A percentile compares a stretch with the other conserved stretches of the same genome.
phyloP scores from a whole-genome alignment of 1,140 invertebrate species.

The Heliconius melpomene region DNA sequence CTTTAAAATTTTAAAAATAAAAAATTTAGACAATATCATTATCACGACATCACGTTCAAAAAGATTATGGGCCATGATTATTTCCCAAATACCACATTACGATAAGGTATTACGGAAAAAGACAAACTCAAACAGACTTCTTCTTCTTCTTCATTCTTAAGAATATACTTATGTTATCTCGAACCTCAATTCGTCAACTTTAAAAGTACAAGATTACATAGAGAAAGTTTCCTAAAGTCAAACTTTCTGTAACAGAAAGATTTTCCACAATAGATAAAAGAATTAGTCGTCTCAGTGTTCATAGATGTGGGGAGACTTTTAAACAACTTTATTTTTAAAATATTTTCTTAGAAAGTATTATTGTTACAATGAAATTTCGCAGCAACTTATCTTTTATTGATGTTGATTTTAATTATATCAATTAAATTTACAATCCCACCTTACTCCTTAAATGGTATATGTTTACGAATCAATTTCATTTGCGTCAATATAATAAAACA shows the following conservation, averaged over 20 bases:
- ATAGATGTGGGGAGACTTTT: constrained; percentile 22
- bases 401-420: not conserved
- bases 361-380: not conserved
- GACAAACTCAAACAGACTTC: too few species aligned
- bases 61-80: too few species aligned
- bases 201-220: constrained; percentile 38
- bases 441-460: too few species aligned
- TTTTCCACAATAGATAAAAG: constrained; percentile 32
- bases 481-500: too few species aligned
- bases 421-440: too few species aligned
- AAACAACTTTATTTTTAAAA: constrained; percentile 11
- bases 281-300: constrained; percentile 30
- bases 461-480: too few species aligned
- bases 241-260: constrained; percentile 39
- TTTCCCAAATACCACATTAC: too few species aligned
- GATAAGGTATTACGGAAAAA: too few species aligned
- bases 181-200: constrained; percentile 33
- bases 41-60: too few species aligned
- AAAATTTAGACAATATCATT: too few species aligned
- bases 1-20: too few species aligned
- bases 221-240: constrained; percentile 40
- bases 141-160: not conserved
- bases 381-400: not conserved
- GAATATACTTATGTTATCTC: constrained; percentile 17
- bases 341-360: constrained; percentile 11